phyloP scores from a whole-genome alignment of 2,888 invertebrate species.

The Plagodis dolabraria region DNA sequence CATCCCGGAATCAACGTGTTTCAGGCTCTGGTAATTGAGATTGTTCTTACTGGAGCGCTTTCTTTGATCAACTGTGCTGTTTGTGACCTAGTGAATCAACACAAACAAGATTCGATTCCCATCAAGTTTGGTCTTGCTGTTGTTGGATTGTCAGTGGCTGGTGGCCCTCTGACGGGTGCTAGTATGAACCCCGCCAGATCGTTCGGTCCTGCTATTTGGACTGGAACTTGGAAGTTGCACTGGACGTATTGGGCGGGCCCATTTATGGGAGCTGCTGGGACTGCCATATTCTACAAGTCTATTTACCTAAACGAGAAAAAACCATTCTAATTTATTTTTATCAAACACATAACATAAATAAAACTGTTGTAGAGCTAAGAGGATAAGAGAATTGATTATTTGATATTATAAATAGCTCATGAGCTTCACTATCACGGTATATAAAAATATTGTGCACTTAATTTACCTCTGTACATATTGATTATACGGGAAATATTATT shows the following conservation, averaged over 20 bases:
- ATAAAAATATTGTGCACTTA: too few relatives aligned
- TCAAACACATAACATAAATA: too few relatives aligned
- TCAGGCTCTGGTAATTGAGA: constrained; percentile 87
- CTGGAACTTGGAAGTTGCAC: constrained; percentile 86
- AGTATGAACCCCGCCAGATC: constrained; percentile 90
- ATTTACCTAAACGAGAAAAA: constrained; percentile 48
- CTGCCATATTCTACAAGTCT: constrained; percentile 60
- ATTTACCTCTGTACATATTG: too few relatives aligned
- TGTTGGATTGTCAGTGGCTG: constrained; percentile 86
- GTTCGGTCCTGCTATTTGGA: constrained; percentile 89
- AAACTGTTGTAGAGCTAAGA: too few relatives aligned
- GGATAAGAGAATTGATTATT: too few relatives aligned
- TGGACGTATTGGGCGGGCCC: constrained; percentile 92
- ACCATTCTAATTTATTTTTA: neutral
- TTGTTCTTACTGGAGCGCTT: constrained; percentile 86
- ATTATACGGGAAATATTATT: too few relatives aligned
- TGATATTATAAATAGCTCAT: too few relatives aligned
- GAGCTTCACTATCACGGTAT: too few relatives aligned
- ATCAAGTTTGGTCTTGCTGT: constrained; percentile 89
- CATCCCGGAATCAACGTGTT: constrained; percentile 69
- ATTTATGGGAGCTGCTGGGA: constrained; percentile 57
- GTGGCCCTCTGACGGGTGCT: constrained; percentile 88
- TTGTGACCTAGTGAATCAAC: constrained; percentile 89
- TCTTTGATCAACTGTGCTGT: constrained; percentile 88
- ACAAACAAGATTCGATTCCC: constrained; percentile 86